Evolutionary conservation across 2,888 invertebrate genomes (phyloP).

Genomic region (Eulithis prunata): DNA sequence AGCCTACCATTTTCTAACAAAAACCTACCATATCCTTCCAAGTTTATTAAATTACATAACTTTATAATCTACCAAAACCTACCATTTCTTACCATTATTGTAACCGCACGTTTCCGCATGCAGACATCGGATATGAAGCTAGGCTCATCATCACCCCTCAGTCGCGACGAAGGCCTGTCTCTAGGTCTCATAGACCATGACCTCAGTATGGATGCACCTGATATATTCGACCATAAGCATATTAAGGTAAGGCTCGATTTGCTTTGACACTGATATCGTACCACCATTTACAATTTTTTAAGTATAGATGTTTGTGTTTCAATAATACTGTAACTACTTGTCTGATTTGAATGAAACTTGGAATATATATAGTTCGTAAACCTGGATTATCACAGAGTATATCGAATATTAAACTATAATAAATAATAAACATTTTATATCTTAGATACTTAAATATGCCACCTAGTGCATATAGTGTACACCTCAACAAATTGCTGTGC

Average conservation of each 20-base stretch:
- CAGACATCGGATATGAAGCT: constrained; percentile 26
- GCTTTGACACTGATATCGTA: not conserved
- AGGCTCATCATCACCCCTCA: constrained; percentile 23
- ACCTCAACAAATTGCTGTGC: no score
- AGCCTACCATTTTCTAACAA: not conserved
- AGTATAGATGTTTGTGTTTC: no score
- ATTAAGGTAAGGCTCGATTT: constrained; percentile 29
- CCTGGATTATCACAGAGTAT: no score
- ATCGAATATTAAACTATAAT: no score
- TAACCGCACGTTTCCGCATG: constrained; percentile 20
- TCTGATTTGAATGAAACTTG: no score
- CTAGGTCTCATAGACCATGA: constrained; percentile 34
- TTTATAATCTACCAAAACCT: not conserved
- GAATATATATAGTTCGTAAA: no score
- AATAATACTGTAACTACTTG: no score
- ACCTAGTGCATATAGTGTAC: no score
- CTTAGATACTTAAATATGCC: no score
- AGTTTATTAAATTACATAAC: no score
- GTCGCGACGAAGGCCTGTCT: constrained; percentile 24
- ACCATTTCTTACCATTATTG: constrained; percentile 1
- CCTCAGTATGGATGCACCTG: constrained; percentile 24
- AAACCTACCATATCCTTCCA: not conserved
- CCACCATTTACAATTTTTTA: no score
- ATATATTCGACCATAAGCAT: constrained; percentile 31
- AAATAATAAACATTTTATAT: no score